Evolutionary conservation across 2,888 invertebrate species (phyloP).

Genomic region (Enoplolaimus lenunculus): DNA sequence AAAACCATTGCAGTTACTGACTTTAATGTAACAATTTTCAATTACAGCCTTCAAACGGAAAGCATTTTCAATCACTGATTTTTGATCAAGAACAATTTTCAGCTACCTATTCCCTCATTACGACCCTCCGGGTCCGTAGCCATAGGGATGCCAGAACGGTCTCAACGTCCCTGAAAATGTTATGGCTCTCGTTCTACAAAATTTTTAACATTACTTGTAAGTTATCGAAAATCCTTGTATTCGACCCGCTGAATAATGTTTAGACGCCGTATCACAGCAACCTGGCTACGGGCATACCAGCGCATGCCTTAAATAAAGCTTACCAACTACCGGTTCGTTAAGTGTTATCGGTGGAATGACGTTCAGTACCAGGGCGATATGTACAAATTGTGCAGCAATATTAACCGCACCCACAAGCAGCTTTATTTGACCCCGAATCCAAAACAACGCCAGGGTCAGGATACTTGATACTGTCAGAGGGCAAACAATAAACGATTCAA

Average conservation of each 20-base stretch:
- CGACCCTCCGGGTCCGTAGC: too few relatives aligned
- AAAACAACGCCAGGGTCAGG: constrained; percentile 1
- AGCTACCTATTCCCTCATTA: too few relatives aligned
- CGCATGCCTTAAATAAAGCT: background rate
- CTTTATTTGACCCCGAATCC: constrained; percentile 6
- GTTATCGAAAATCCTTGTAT: background rate
- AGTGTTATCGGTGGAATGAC: background rate
- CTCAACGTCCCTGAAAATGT: background rate
- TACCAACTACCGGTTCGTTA: background rate
- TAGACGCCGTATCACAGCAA: background rate
- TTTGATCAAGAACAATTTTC: too few relatives aligned
- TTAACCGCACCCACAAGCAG: background rate
- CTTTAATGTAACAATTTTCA: background rate
- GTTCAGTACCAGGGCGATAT: background rate
- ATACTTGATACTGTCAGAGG: background rate
- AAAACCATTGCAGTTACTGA: background rate
- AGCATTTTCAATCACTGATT: too few relatives aligned
- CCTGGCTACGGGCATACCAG: background rate
- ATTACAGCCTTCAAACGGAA: too few relatives aligned
- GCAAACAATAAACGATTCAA: background rate
- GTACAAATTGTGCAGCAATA: background rate
- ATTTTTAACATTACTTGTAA: background rate
- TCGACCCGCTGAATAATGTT: background rate
- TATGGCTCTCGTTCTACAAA: too few relatives aligned
- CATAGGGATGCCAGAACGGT: too few relatives aligned